Conservation (phyloP, 2,888 invertebrate species). For the Nephrocerus scutellatus region DNA sequence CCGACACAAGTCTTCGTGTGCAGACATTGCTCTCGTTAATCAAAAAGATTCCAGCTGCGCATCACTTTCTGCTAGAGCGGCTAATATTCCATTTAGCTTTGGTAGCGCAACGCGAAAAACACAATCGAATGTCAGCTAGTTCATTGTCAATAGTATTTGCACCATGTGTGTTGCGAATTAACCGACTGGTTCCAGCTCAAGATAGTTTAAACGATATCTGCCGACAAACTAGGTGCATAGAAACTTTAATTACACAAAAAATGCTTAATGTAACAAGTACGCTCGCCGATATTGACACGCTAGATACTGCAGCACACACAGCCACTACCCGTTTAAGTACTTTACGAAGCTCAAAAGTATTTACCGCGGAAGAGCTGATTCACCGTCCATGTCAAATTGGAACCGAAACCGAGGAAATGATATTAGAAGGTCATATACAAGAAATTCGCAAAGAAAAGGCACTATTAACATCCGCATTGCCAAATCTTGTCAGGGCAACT, state of each 20-base stretch:
- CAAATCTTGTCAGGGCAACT: slow-evolving; percentile 72
- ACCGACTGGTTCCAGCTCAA: slow-evolving; percentile 81
- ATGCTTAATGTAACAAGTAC: slow-evolving; percentile 76
- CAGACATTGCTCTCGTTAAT: slow-evolving; percentile 79
- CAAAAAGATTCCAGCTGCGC: slow-evolving; percentile 80
- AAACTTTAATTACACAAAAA: slow-evolving; percentile 83
- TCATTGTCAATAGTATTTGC: slow-evolving; percentile 91
- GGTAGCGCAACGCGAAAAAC: slow-evolving; percentile 77
- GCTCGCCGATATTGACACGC: slow-evolving; percentile 80
- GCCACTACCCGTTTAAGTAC: slow-evolving; percentile 72
- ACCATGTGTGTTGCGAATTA: slow-evolving; percentile 85
- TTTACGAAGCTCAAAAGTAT: slow-evolving; percentile 67
- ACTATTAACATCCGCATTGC: slow-evolving; percentile 69
- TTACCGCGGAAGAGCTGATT: slow-evolving; percentile 48
- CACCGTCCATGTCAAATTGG: slow-evolving; percentile 36
- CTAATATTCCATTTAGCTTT: slow-evolving; percentile 87
- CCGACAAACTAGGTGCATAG: slow-evolving; percentile 82
- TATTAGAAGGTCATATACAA: slow-evolving; percentile 69
- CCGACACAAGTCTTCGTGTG: slow-evolving; percentile 73
- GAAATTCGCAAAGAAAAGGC: slow-evolving; percentile 78
- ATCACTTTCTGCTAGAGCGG: slow-evolving; percentile 85
- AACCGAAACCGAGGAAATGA: slow-evolving; percentile 65
- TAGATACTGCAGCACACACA: slow-evolving; percentile 81
- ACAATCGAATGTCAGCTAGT: slow-evolving; percentile 86
- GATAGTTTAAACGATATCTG: slow-evolving; percentile 86